Evolutionary conservation across 2,888 invertebrate genomes (phyloP), one percentile per base, ranked within the genome.

Genomic region (Ctena decussata): DNA sequence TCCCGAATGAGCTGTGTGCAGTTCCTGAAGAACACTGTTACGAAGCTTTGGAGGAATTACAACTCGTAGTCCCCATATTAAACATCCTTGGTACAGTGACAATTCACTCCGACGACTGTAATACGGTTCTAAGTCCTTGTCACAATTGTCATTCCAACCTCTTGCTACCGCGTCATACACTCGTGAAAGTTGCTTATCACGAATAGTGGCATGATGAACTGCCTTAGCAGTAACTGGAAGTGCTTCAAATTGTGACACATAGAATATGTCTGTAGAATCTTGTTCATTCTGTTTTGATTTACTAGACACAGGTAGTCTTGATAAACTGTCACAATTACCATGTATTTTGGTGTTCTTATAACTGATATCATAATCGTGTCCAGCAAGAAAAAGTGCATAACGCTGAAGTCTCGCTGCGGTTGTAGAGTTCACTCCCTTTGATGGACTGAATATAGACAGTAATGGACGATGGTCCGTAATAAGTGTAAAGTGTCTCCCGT

Each of bases 401-500:
- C 65, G 27, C 46, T 87, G 82, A 12, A 84, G 30, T 65, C 82
- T 53, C n/a, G 80, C 65, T 69, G 80, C 77, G 11, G 77, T 69
- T 32, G 70, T 80, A 11, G 37, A 39, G 30, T 46, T 80, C 89
- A 94, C n/a, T 87, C 84, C 83, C 60, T 86, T 87, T 21, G 44
- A 49, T 1, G 86, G 87, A 57, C 79, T 87, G 30, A 90, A 82
- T 18, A 91, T 89, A 0, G 78, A 75, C 18, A 84, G 24, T 15
- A 91, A 74, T 30, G 90, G 87, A 37, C 85, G 80, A 76, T 91
- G 86, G 72, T 91, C 90, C 8, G 90, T 89, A 3, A 80, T 53
- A 5, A 83, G 79, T 21, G 94, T 95, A 84, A 96, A 96, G 24
- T 91, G 86, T 21, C 93, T 87, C 1, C 95, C 96, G 77, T 87